Conservation (phyloP, 2,113 vertebrate genomes). For the Triplophysa dalaica region DNA sequence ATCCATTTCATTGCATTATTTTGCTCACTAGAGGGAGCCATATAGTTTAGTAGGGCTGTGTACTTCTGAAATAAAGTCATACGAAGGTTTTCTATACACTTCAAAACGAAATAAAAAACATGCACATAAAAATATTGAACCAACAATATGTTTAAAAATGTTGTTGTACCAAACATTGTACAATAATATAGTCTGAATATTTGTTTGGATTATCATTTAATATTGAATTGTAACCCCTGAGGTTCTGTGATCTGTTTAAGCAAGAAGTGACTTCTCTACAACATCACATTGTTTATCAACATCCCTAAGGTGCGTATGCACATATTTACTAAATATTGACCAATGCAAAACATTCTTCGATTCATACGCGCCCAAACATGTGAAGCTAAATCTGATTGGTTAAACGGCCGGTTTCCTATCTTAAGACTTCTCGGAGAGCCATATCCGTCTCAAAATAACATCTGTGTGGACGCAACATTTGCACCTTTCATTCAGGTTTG, state of each 20-base stretch:
- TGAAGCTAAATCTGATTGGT: slow-evolving; percentile 62
- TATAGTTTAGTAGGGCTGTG: not conserved
- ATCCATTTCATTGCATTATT: not conserved
- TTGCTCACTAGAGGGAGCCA: slow-evolving; percentile 30
- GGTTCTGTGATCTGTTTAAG: too few species aligned
- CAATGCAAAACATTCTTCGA: slow-evolving; percentile 63
- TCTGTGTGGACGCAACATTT: slow-evolving; percentile 46
- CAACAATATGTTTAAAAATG: too few species aligned
- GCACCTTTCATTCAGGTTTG: slow-evolving; percentile 64
- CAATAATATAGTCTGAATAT: too few species aligned
- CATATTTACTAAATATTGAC: slow-evolving; percentile 20
- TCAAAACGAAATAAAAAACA: too few species aligned
- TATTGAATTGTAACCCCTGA: too few species aligned
- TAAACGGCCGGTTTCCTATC: slow-evolving; percentile 29
- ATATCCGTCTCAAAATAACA: slow-evolving; percentile 41
- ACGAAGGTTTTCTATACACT: too few species aligned
- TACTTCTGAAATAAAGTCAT: too few species aligned
- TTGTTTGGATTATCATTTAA: too few species aligned
- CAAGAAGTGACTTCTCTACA: not conserved
- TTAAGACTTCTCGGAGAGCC: slow-evolving; percentile 30
- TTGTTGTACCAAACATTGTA: too few species aligned
- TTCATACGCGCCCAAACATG: slow-evolving; percentile 15
- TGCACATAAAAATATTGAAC: too few species aligned
- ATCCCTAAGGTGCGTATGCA: not conserved
- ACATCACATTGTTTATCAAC: slow-evolving; percentile 33